Evolutionary conservation across 92 coral and sea anemone genomes (phyloP).

Genomic region (Blastomussa wellsi): DNA sequence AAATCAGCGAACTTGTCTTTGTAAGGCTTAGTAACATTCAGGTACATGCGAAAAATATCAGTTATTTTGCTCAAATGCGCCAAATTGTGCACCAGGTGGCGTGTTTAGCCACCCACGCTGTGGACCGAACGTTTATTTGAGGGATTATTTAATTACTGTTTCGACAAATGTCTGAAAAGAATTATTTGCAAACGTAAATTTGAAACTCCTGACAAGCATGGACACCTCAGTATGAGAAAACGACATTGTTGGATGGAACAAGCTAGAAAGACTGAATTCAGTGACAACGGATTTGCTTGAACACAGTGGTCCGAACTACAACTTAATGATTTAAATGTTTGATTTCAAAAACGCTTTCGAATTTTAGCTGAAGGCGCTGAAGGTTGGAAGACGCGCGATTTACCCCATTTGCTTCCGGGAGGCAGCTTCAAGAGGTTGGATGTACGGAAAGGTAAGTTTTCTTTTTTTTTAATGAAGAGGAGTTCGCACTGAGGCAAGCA

Average conservation of each 20-base stretch:
- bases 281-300: neutral
- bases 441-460: neutral
- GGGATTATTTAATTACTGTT: slow-evolving; percentile 21
- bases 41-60: neutral
- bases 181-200: slow-evolving; percentile 17
- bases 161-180: slow-evolving; percentile 17
- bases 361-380: neutral
- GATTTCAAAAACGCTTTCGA: neutral
- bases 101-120: slow-evolving; percentile 27
- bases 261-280: neutral
- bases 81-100: slow-evolving; percentile 1
- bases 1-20: neutral
- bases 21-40: neutral
- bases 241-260: neutral
- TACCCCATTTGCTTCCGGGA: neutral
- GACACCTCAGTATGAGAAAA: neutral
- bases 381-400: neutral
- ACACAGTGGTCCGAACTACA: neutral
- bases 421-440: neutral
- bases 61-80: neutral
- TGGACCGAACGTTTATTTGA: neutral
- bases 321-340: neutral
- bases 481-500: neutral
- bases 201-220: neutral
- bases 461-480: neutral